phyloP scores from a whole-genome alignment of 2,113 vertebrate species.

The Semnopithecus entellus region DNA sequence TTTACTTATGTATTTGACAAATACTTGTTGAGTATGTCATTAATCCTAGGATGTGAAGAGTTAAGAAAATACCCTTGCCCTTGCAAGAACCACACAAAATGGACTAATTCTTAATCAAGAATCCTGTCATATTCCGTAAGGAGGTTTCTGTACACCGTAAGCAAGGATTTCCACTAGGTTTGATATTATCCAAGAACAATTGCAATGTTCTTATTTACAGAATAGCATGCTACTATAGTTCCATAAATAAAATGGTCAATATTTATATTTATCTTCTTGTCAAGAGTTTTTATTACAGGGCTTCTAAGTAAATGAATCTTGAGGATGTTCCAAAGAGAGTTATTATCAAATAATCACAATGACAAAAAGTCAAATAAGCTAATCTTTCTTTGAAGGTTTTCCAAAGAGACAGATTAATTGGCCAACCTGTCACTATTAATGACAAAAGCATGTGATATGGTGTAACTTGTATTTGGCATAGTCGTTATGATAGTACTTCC shows the following conservation, averaged over 20 bases:
- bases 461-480: conserved; percentile 44
- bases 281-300: conserved; percentile 50
- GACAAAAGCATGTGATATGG: neutral
- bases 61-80: conserved; percentile 14
- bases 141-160: neutral
- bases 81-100: neutral
- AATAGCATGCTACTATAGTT: neutral
- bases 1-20: conserved; percentile 1
- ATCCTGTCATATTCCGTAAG: neutral
- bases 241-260: conserved; percentile 59
- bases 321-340: conserved; percentile 60
- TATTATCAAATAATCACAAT: conserved; percentile 56
- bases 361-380: conserved; percentile 57
- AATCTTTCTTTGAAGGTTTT: conserved; percentile 66
- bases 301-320: conserved; percentile 61
- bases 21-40: conserved; percentile 2
- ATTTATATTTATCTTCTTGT: conserved; percentile 61
- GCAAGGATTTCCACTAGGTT: conserved; percentile 39
- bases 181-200: conserved; percentile 42
- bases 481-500: neutral
- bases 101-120: conserved; percentile 9
- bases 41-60: conserved; percentile 28
- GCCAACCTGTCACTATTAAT: conserved; percentile 44
- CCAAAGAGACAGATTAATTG: conserved; percentile 60
- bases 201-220: conserved; percentile 39